Evolutionary conservation across 2,797 vertebrate species (phyloP).

Genomic region (Chrysocyon brachyurus): DNA sequence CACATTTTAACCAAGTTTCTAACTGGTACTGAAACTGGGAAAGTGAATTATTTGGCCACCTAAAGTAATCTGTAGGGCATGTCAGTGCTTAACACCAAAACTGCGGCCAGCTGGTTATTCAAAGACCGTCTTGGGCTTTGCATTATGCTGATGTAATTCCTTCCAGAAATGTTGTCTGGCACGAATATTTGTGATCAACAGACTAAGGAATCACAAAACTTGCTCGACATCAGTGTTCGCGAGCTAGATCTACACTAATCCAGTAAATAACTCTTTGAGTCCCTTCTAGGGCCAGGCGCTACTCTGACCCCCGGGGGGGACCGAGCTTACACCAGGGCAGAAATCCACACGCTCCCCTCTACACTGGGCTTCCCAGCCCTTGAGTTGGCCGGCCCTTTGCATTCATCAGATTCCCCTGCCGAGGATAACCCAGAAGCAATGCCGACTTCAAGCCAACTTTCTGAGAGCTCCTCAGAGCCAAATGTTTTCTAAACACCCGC

Average conservation of each 20-base stretch:
- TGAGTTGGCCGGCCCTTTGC: not conserved
- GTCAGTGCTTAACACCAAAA: slow-evolving; percentile 42
- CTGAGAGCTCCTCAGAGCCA: slow-evolving; percentile 23
- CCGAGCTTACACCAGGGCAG: not conserved
- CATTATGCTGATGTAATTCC: not conserved
- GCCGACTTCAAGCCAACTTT: slow-evolving; percentile 42
- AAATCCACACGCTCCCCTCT: not conserved
- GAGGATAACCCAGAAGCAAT: not conserved
- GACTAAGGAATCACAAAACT: slow-evolving; percentile 48
- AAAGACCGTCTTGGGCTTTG: slow-evolving; percentile 51
- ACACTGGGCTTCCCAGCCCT: not conserved
- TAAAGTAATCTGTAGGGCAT: not conserved
- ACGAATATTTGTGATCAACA: slow-evolving; percentile 16
- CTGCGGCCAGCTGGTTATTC: not conserved
- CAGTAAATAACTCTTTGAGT: not conserved
- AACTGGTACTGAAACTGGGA: not conserved
- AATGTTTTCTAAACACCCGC: not conserved
- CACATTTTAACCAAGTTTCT: slow-evolving; percentile 29
- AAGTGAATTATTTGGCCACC: slow-evolving; percentile 18
- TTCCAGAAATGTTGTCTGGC: slow-evolving; percentile 56
- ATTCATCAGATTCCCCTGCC: not conserved
- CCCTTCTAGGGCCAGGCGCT: not conserved
- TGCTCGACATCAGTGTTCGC: not conserved
- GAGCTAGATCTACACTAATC: not conserved
- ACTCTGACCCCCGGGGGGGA: not conserved